Evolutionary conservation across 2,797 vertebrate genomes (phyloP), one percentile per base, ranked within the genome.

Genomic region (Melanotaenia pygmaea): DNA sequence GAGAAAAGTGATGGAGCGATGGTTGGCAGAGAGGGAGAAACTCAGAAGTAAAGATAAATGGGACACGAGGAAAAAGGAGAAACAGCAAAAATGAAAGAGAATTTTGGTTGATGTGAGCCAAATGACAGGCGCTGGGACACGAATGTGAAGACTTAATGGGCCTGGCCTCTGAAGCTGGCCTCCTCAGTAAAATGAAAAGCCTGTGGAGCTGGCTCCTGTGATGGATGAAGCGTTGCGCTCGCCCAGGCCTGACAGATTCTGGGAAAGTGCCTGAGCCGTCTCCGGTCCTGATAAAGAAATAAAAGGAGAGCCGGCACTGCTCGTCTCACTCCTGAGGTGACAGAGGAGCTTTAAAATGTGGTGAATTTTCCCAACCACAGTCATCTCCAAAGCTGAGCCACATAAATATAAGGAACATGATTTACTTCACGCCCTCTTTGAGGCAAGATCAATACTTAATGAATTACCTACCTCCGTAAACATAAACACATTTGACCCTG

Each of bases 81-180:
- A 77, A 81, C 63, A 35, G 81, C 1, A 43, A 85, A 76, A 88
- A 84, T 77, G 86, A 93, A 86, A 73, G 83, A 84, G 83, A 66
- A 81, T 80, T 84, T 89, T 56, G 65, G 83, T 76, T 88, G 86
- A 91, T 88, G 82, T 66, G 86, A 85, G 86, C 79, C 85, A 86
- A 92, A 92, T 87, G 92, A 93, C 92, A 93, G 93, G 87, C 88
- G 69, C 76, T 83, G 91, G 91, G 91, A 92, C 91, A 89, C 74
- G 74, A 90, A 91, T 90, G 91, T 90, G 89, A 92, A 92, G 90
- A 92, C 86, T 90, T 93, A 92, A 93, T 92, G 88, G 90, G 81
- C 67, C 85, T 77, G 87, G 87, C 85, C 89, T 91, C 88, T 88
- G 90, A 91, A 91, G 90, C 87, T 87, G 87, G 88, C 86, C 89